Percentiles rank a stretch among this genome's conserved stretches.
These are phyloP conservation scores for Hoplostethus atlanticus DNA, from an alignment of 2,797 vertebrate genomes.

Conservation along the genomic window DNA sequence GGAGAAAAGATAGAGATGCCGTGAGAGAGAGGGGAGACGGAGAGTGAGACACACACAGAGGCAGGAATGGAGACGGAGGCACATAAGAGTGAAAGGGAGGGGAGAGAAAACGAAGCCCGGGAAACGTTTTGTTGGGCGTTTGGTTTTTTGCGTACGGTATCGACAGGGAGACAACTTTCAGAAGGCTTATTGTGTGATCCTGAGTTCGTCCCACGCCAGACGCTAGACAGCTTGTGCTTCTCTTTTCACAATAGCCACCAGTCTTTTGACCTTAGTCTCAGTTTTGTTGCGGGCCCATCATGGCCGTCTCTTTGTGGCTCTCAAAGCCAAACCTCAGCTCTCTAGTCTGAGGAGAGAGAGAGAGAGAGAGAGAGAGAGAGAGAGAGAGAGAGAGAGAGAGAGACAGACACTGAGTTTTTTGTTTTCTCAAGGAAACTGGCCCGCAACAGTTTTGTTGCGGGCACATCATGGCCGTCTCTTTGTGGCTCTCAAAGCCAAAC, in stretches of 20 bases:
- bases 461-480: slow-evolving; percentile 17
- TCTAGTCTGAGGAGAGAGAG: slow-evolving; percentile 28
- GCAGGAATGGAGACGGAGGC: slow-evolving; percentile 6
- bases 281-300: slow-evolving; percentile 21
- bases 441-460: slow-evolving; percentile 16
- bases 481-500: slow-evolving; percentile 35
- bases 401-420: too few relatives aligned
- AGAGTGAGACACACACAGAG: not conserved
- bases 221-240: slow-evolving; percentile 21
- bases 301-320: slow-evolving; percentile 27
- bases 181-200: slow-evolving; percentile 6
- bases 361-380: slow-evolving; percentile 10
- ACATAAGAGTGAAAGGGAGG: not conserved
- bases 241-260: slow-evolving; percentile 16
- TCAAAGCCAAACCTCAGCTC: slow-evolving; percentile 27
- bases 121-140: slow-evolving; percentile 42
- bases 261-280: slow-evolving; percentile 26
- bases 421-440: too few relatives aligned
- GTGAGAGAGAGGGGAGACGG: not conserved
- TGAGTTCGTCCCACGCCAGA: slow-evolving; percentile 8
- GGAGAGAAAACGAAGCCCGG: not conserved
- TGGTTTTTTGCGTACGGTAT: slow-evolving; percentile 17
- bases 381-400: slow-evolving; percentile 13
- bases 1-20: too few relatives aligned
- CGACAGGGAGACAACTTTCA: slow-evolving; percentile 14